phyloP scores from a whole-genome alignment of 2,888 invertebrate genomes.

The Deroplatys truncata region DNA sequence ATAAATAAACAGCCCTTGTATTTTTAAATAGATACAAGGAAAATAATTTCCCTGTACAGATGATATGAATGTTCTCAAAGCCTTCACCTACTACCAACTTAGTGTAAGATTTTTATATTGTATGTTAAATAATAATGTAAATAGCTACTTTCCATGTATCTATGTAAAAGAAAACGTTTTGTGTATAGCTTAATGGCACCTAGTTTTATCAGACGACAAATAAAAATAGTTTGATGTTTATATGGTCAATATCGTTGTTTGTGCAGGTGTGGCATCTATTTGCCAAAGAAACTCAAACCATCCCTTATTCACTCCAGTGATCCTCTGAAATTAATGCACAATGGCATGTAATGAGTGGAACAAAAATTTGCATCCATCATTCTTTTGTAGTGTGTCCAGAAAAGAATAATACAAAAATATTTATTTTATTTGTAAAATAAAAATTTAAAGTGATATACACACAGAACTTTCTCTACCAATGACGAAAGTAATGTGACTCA shows the following conservation, averaged over 20 bases:
- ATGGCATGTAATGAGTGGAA: too few species aligned
- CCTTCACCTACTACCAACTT: neutral
- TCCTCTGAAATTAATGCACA: too few species aligned
- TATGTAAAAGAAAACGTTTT: constrained; percentile 21
- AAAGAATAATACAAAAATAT: too few species aligned
- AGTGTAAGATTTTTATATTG: constrained; percentile 6
- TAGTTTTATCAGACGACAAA: constrained; percentile 12
- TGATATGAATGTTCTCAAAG: neutral
- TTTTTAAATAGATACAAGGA: neutral
- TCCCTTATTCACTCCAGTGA: too few species aligned
- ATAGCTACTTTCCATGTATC: constrained; percentile 21
- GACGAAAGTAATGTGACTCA: too few species aligned
- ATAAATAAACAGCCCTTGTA: neutral
- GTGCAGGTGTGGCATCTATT: neutral
- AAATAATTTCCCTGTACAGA: neutral
- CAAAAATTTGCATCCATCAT: too few species aligned
- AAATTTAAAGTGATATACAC: too few species aligned
- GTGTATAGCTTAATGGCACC: constrained; percentile 20
- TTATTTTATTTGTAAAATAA: too few species aligned
- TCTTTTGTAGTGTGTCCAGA: too few species aligned
- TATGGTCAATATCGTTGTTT: neutral
- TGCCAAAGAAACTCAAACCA: too few species aligned
- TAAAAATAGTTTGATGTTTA: neutral
- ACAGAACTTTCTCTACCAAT: too few species aligned
- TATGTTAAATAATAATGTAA: constrained; percentile 16